Base-by-base conservation (phyloP, 1,140 invertebrate genomes). In the Dendrolimus kikuchii region DNA sequence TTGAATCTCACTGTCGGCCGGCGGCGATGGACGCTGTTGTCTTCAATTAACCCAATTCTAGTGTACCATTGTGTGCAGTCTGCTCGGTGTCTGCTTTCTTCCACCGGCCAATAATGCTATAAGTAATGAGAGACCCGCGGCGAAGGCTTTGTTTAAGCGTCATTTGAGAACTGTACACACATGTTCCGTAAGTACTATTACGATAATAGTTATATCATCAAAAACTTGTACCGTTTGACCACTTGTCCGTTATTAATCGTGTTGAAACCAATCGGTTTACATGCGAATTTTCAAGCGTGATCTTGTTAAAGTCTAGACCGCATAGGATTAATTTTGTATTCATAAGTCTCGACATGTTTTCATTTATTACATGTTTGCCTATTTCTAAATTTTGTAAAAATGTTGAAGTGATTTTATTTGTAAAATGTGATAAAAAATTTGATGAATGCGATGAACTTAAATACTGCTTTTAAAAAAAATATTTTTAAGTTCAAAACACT, bases 21-120 rank as follows among this genome's bases (percentile, higher is more conserved):
- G 57, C 69, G 74, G 79, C 75, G 56, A 64, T 71, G 62, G 66
- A 55, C 61, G 71, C 62, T 71, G 68, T 77, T 77, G 72, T 76
- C 75, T 79, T 79, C 75, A 80, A 80, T 81, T 81, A 81, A 84
- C 78, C 81, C 74, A 84, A 61, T 73, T 81, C 62, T 66, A 64
- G 68, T 67, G 49, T 57, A 67, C 68, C 71, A 72, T 78, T 79
- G 76, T 81, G 62, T 67, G 52, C 56, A 61, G 81, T 84, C 81
- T 84, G 57, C 62, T 51, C 69, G 62, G 70, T 79, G 81, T 81
- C 78, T 84, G 76, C 78, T 81, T 84, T 81, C 81, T 76, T 81
- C 74, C 69, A 67, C 64, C 64, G 55, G 55, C 51, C 59, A 62
- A 67, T 71, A 74, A 71, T 72, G 65, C 65, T 77, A 74, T 76